Conservation (phyloP, 2,888 invertebrate species). For the Polyommatus icarus region DNA sequence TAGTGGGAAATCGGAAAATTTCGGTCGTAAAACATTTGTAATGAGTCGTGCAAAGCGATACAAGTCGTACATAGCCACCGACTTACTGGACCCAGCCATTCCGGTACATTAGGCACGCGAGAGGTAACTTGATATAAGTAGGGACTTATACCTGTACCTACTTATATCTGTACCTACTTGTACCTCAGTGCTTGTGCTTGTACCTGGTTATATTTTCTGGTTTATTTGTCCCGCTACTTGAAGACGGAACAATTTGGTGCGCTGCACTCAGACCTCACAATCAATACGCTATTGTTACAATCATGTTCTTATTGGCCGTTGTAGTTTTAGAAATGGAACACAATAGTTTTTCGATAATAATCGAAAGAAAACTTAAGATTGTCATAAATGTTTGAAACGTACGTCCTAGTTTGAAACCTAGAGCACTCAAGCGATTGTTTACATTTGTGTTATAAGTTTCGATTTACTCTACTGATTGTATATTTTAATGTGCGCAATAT, state of each 20-base stretch:
- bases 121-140: conserved; percentile 35
- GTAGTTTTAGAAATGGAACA: neutral
- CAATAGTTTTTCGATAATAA: neutral
- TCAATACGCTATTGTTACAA: neutral
- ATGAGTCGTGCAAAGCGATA: neutral
- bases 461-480: no score
- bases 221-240: neutral
- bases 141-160: neutral
- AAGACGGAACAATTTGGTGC: neutral
- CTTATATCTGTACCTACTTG: conserved; percentile 19
- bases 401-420: neutral
- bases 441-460: neutral
- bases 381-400: no score
- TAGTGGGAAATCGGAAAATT: neutral
- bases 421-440: neutral
- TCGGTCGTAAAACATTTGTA: neutral
- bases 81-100: conserved; percentile 44
- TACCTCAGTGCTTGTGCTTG: conserved; percentile 25
- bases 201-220: conserved; percentile 32
- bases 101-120: conserved; percentile 52
- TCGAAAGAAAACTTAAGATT: neutral
- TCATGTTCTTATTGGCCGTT: neutral
- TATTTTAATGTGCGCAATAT: no score
- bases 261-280: neutral
- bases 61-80: neutral